Percentiles rank a stretch among this genome's conserved stretches.
phyloP scores from a whole-genome alignment of 1,140 invertebrate species.

The Musca vetustissima region DNA sequence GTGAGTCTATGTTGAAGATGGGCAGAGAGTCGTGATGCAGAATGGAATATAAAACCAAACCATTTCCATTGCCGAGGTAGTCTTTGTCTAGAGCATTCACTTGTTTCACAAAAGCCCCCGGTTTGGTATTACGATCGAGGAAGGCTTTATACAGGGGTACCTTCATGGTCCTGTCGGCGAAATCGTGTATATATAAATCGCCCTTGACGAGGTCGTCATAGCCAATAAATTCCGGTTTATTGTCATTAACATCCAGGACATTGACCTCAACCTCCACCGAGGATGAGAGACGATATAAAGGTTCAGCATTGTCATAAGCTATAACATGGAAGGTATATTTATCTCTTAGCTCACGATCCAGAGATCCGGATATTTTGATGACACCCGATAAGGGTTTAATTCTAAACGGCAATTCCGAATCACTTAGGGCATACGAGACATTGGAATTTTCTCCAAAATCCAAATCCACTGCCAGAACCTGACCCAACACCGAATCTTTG shows the following conservation, averaged over 20 bases:
- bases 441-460: constrained; percentile 78
- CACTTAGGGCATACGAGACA: constrained; percentile 70
- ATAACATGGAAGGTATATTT: constrained; percentile 73
- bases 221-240: constrained; percentile 70
- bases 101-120: constrained; percentile 69
- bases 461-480: constrained; percentile 73
- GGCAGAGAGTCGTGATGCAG: constrained; percentile 64
- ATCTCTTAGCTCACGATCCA: constrained; percentile 76
- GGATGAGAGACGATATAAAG: constrained; percentile 64
- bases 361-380: constrained; percentile 71
- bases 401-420: constrained; percentile 69
- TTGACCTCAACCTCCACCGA: constrained; percentile 77
- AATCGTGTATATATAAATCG: constrained; percentile 40
- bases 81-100: constrained; percentile 85
- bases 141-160: constrained; percentile 71
- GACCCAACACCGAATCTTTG: constrained; percentile 69
- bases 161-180: constrained; percentile 40
- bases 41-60: constrained; percentile 73
- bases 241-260: constrained; percentile 80
- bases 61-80: constrained; percentile 79
- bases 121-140: constrained; percentile 67
- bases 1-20: constrained; percentile 76
- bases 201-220: constrained; percentile 63
- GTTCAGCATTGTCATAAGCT: constrained; percentile 70
- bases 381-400: constrained; percentile 74